A percentile compares a stretch with the other conserved stretches of the same genome.
Conservation (phyloP, 2,797 vertebrate genomes). For the Lithobates sylvaticus region DNA sequence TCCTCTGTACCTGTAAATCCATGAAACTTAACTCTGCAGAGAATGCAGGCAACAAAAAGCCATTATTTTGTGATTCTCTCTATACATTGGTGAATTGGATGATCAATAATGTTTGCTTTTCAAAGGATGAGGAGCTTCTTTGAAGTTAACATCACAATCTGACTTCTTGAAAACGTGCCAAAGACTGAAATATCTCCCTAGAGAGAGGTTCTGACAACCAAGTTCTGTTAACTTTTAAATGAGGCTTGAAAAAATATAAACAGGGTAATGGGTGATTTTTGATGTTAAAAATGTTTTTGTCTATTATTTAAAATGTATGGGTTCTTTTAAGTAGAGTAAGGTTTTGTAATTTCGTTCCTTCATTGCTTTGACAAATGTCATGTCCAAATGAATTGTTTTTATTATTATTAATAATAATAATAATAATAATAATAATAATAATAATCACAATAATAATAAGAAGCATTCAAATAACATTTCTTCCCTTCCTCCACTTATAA, state of each 20-base stretch:
- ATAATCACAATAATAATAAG: too few relatives aligned
- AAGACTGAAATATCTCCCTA: slow-evolving; percentile 58
- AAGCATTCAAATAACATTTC: too few relatives aligned
- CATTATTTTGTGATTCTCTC: slow-evolving; percentile 54
- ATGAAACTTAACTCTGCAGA: slow-evolving; percentile 48
- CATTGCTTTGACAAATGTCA: too few relatives aligned
- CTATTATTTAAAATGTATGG: not conserved
- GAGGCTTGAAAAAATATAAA: slow-evolving; percentile 55
- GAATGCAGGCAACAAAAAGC: slow-evolving; percentile 54
- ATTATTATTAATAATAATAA: too few relatives aligned
- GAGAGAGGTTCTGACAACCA: slow-evolving; percentile 62
- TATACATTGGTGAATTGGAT: slow-evolving; percentile 55
- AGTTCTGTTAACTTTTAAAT: slow-evolving; percentile 61
- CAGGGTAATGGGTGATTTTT: slow-evolving; percentile 66
- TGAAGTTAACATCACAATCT: slow-evolving; percentile 67
- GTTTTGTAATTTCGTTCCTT: too few relatives aligned
- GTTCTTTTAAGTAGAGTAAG: too few relatives aligned
- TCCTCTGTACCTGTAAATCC: slow-evolving; percentile 11
- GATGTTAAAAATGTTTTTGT: not conserved
- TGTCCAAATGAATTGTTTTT: too few relatives aligned
- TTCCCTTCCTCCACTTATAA: too few relatives aligned
- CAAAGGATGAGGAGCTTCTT: slow-evolving; percentile 66
- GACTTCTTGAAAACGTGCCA: slow-evolving; percentile 60
- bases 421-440: too few relatives aligned
- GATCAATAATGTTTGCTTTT: slow-evolving; percentile 70